These are phyloP conservation scores for Alosa sapidissima DNA, from an alignment of 2,797 vertebrate species.

Conservation along the genomic window DNA sequence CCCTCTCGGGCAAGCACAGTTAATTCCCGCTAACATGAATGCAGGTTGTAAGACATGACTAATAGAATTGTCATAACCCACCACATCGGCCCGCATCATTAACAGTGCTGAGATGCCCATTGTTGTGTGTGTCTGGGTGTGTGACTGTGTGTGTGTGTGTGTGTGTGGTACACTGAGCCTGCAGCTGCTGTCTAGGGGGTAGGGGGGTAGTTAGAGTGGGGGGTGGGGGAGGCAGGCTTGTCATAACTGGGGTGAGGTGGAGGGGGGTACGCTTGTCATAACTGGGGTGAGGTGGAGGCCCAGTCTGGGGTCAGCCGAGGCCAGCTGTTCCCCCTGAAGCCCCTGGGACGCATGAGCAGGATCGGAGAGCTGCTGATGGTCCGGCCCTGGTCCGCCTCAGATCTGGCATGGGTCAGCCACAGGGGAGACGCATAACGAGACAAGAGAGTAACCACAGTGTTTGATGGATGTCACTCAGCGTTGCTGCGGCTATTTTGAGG, in stretches of 20 bases:
- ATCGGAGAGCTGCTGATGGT: neutral
- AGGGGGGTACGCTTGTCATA: neutral
- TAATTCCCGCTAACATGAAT: conserved; percentile 9
- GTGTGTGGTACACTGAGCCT: neutral
- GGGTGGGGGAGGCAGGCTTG: too few species aligned
- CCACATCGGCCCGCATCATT: conserved; percentile 13
- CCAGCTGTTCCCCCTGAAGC: neutral
- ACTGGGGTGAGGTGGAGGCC: neutral
- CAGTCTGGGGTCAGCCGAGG: neutral
- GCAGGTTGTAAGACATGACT: conserved; percentile 39
- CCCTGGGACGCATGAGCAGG: neutral
- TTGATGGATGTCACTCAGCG: conserved; percentile 16
- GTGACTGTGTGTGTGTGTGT: neutral
- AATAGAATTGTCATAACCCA: conserved; percentile 48
- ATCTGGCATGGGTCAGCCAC: neutral
- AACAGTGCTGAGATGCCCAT: neutral
- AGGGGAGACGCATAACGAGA: neutral
- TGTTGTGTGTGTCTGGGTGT: neutral
- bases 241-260: too few species aligned
- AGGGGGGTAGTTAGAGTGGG: too few species aligned
- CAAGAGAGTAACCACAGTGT: neutral
- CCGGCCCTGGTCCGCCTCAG: neutral
- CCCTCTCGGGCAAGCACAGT: neutral
- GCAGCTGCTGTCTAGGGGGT: neutral
- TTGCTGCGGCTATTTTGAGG: neutral